phyloP scores from a whole-genome alignment of 2,113 vertebrate genomes.

The Tilapia sparmanii region DNA sequence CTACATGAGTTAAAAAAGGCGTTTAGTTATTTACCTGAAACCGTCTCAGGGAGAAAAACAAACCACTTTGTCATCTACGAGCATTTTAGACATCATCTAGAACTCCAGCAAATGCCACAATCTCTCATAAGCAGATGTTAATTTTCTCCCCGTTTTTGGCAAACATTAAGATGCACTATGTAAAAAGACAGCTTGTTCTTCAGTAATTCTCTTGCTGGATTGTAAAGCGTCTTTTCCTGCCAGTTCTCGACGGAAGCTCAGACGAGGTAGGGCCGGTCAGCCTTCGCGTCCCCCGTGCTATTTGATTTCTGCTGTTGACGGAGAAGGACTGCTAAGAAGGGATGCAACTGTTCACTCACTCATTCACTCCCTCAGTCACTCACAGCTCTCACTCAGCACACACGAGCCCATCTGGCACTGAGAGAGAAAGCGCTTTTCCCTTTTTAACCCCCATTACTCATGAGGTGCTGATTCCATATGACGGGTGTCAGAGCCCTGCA shows the following conservation, averaged over 20 bases:
- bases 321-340: neutral
- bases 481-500: conserved; percentile 47
- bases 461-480: conserved; percentile 59
- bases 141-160: neutral
- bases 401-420: conserved; percentile 37
- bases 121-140: neutral
- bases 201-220: conserved; percentile 2
- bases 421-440: conserved; percentile 26
- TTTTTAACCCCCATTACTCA: conserved; percentile 62
- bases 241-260: conserved; percentile 1
- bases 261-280: conserved; percentile 20
- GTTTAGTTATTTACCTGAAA: neutral
- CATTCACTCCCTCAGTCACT: conserved; percentile 8
- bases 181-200: conserved; percentile 24
- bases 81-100: neutral
- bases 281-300: neutral
- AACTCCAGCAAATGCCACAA: neutral
- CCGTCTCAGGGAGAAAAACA: neutral
- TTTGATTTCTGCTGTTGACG: conserved; percentile 6
- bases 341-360: conserved; percentile 5
- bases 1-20: neutral
- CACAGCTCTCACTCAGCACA: neutral
- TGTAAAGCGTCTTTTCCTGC: neutral
- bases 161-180: neutral
- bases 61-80: neutral